Base-by-base conservation (phyloP, 2,113 vertebrate species). In the Sakesphorus luctuosus region DNA sequence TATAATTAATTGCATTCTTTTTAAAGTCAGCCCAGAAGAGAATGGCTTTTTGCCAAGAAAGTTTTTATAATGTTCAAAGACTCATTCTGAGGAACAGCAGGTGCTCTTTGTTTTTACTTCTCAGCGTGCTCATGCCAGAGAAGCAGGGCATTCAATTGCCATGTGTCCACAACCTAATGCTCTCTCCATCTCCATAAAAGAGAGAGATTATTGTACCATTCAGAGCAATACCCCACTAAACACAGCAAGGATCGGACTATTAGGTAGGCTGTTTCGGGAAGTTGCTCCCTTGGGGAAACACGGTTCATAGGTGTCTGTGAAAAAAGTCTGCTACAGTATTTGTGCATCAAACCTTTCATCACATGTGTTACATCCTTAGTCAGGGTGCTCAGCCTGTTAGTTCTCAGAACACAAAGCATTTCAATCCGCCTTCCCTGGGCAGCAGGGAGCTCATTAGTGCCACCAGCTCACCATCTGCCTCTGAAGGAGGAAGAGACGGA, bases 401-500 rank as follows among this genome's bases (percentile, higher is more conserved):
- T 72, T 83, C 93, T 93, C 55, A 47, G 92, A 97, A 91, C 81
- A 95, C 81, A 96, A 93, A 93, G 95, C 90, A 36, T 89, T 90
- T 93, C 92, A 80, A 76, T 38, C 67, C 26, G 21, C 94, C 87
- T 94, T 95, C 80, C 87, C 93, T 90, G 96, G 95, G 87, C 92
- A 93, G 95, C 84, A 84, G 91, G 93, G 82, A 94, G 75, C 94
- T 96, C 91, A 84, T 87, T 93, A 92, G 75, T 49, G 68, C 47
- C 91, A 92, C 78, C 93, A 95, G 72, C 93, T 93, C 87, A 89
- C 97, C 97, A 96, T 95, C 97, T 97, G 96, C 73, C 93, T 96
- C 85, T 66, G 77, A 96, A 96, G 83, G 47, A 96, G 40, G 86
- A 95, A 96, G 92, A 94, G 61, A 89, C 0, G 1, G 59, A 84